phyloP scores from a whole-genome alignment of 2,888 invertebrate genomes.

The Melieria crassipennis region DNA sequence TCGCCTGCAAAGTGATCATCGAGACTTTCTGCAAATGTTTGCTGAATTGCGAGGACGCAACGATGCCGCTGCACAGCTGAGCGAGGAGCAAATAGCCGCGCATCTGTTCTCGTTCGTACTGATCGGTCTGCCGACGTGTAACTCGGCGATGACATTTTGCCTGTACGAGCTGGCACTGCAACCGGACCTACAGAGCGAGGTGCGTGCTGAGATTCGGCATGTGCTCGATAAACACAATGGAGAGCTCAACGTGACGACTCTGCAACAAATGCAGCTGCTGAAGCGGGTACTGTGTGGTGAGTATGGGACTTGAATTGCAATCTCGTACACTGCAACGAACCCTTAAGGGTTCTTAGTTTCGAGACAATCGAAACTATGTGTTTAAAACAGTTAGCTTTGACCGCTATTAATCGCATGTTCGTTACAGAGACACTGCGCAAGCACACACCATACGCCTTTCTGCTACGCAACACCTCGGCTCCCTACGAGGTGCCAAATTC shows the following conservation, averaged over 20 bases:
- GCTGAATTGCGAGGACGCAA: conserved; percentile 63
- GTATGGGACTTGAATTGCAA: neutral
- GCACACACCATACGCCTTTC: conserved; percentile 64
- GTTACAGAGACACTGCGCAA: conserved; percentile 66
- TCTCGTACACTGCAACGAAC: too few relatives aligned
- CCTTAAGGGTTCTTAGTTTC: too few relatives aligned
- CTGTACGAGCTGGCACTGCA: conserved; percentile 59
- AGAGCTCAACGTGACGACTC: conserved; percentile 47
- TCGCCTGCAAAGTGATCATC: conserved; percentile 30
- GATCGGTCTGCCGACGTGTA: conserved; percentile 73
- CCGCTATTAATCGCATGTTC: neutral
- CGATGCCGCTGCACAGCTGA: conserved; percentile 42
- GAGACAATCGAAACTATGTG: too few relatives aligned
- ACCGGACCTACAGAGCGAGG: conserved; percentile 52
- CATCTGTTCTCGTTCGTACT: conserved; percentile 60
- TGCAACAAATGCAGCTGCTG: conserved; percentile 54
- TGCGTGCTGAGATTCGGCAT: conserved; percentile 50
- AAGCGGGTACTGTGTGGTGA: conserved; percentile 59
- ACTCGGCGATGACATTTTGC: conserved; percentile 70
- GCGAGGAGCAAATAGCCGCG: conserved; percentile 57
- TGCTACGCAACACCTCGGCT: conserved; percentile 53
- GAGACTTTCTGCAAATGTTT: conserved; percentile 69
- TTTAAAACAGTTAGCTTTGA: too few relatives aligned
- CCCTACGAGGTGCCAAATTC: conserved; percentile 56
- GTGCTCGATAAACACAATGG: conserved; percentile 48